phyloP scores from a whole-genome alignment of 1,140 invertebrate species.

The Diabrotica undecimpunctata region DNA sequence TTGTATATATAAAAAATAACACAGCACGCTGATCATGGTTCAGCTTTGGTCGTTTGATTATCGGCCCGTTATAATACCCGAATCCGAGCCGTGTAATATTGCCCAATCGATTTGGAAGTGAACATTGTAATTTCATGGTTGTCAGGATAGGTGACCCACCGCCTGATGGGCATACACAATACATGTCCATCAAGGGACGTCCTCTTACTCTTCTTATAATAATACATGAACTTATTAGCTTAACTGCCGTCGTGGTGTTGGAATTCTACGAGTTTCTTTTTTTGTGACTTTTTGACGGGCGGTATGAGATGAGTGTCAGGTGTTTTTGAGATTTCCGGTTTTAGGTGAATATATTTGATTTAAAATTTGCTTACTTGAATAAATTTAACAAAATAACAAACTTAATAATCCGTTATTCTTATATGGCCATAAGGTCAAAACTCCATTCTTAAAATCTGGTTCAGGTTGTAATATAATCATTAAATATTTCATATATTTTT shows the following conservation, averaged over 20 bases:
- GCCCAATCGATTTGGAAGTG: constrained; percentile 44
- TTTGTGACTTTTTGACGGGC: not conserved
- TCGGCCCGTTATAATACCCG: constrained; percentile 41
- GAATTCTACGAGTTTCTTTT: not conserved
- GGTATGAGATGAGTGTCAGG: not conserved
- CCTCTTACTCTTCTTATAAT: constrained; percentile 29
- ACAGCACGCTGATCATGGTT: too few species aligned
- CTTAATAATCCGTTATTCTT: too few species aligned
- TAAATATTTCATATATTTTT: too few species aligned
- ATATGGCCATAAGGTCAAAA: too few species aligned
- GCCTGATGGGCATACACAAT: constrained; percentile 41
- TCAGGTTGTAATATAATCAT: too few species aligned
- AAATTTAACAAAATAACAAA: too few species aligned
- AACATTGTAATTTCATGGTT: constrained; percentile 48
- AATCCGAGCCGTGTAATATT: constrained; percentile 34
- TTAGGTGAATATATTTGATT: too few species aligned
- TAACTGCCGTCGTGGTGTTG: not conserved
- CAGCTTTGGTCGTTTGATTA: constrained; percentile 37
- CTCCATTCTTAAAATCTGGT: too few species aligned
- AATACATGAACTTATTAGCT: constrained; percentile 38
- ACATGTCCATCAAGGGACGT: constrained; percentile 38
- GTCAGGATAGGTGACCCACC: constrained; percentile 41
- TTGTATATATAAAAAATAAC: too few species aligned
- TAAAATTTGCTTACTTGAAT: too few species aligned
- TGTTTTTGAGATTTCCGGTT: not conserved